A percentile compares a stretch with the other conserved stretches of the same genome.
phyloP scores from a whole-genome alignment of 92 coral and sea anemone species.

The Umimayanthus chanpuru region DNA sequence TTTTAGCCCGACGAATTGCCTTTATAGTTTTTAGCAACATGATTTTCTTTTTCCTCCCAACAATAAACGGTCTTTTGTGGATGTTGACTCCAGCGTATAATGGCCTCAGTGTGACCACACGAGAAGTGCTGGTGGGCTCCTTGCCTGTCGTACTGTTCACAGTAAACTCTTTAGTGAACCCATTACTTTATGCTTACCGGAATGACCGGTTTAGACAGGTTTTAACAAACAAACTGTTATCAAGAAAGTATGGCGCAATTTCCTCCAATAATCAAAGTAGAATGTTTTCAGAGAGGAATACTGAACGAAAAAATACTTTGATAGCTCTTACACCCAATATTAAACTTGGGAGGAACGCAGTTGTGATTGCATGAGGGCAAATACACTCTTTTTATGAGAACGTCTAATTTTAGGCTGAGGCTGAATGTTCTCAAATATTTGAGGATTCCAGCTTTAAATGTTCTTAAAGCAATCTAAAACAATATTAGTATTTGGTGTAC shows the following conservation, averaged over 20 bases:
- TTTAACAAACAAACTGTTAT: neutral
- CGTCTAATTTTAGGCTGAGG: no score
- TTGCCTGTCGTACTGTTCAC: conserved; percentile 65
- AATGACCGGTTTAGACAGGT: no score
- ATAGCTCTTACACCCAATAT: neutral
- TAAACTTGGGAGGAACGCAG: no score
- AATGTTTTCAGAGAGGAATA: neutral
- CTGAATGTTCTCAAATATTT: no score
- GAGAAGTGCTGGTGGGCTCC: conserved; percentile 73
- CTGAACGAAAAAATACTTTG: neutral
- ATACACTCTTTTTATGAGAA: no score
- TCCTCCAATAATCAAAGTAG: neutral
- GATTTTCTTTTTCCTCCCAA: conserved; percentile 65
- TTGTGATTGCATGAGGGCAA: no score
- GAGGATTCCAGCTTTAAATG: no score
- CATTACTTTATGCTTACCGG: conserved; percentile 64
- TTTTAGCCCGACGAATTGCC: conserved; percentile 64
- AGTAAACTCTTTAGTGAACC: conserved; percentile 68
- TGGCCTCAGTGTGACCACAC: conserved; percentile 51
- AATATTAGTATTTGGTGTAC: no score
- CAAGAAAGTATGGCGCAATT: neutral
- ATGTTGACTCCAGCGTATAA: conserved; percentile 56
- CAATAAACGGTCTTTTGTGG: conserved; percentile 68
- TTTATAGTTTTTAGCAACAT: conserved; percentile 65
- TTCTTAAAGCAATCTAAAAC: no score